Percentiles rank a stretch among this genome's conserved stretches.
phyloP scores from a whole-genome alignment of 2,113 vertebrate species.

The Pica pica region DNA sequence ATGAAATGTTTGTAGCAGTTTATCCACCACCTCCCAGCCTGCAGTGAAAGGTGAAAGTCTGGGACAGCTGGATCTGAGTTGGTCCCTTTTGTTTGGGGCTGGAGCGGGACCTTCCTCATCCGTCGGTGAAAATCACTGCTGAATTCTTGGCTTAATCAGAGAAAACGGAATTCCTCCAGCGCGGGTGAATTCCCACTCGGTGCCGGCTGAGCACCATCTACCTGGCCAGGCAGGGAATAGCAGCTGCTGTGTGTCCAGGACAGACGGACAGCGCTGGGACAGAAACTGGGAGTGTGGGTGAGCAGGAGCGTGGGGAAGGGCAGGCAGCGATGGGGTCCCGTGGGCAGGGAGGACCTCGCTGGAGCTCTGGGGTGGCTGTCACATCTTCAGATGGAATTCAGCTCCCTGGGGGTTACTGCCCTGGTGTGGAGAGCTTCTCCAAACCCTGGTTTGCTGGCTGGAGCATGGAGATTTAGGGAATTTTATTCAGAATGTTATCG shows the following conservation, averaged over 20 bases:
- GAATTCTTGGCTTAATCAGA: neutral
- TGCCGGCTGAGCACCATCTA: constrained; percentile 61
- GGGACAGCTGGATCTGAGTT: neutral
- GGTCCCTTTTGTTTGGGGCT: neutral
- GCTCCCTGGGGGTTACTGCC: neutral
- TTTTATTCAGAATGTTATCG: neutral
- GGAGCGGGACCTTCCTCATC: neutral
- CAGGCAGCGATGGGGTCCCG: neutral
- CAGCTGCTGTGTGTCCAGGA: neutral
- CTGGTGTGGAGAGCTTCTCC: neutral
- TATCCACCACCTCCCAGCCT: neutral
- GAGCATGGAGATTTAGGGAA: neutral
- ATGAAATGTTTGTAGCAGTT: neutral
- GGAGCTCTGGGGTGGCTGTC: neutral
- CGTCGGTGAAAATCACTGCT: neutral
- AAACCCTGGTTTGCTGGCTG: neutral
- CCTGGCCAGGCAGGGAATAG: constrained; percentile 56
- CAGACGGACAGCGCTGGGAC: neutral
- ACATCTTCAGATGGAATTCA: neutral
- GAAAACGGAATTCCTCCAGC: neutral
- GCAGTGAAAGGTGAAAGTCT: neutral
- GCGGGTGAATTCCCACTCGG: neutral
- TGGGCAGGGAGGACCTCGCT: neutral
- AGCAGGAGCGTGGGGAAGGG: neutral
- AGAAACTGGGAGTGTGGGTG: neutral